Conservation (phyloP, 2,797 vertebrate species). For the Gymnoscopelus braueri region DNA sequence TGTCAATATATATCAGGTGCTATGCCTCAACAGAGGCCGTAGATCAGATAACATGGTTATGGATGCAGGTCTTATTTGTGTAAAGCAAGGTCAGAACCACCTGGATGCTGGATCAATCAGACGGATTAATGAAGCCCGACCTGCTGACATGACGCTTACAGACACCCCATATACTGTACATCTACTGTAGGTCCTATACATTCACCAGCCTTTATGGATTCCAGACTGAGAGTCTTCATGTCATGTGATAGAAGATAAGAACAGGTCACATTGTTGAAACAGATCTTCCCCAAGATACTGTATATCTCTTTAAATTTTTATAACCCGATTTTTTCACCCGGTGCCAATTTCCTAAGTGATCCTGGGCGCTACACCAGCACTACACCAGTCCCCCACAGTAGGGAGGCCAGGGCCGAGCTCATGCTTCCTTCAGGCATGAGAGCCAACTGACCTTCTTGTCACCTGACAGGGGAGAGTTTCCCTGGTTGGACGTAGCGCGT, state of each 20-base stretch:
- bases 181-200: constrained; percentile 44
- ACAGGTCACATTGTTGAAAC: constrained; percentile 14
- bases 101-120: constrained; percentile 72
- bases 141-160: constrained; percentile 72
- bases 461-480: no score
- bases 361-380: no score
- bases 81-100: constrained; percentile 72
- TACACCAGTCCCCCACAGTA: no score
- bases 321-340: no score
- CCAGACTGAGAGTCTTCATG: constrained; percentile 47
- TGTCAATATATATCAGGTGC: constrained; percentile 56
- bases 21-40: constrained; percentile 53
- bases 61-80: constrained; percentile 61
- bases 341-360: no score
- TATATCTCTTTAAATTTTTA: no score
- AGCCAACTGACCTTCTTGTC: no score
- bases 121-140: constrained; percentile 73
- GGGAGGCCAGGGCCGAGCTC: no score
- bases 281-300: constrained; percentile 1
- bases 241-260: constrained; percentile 27
- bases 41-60: constrained; percentile 59
- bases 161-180: constrained; percentile 64
- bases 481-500: no score
- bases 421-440: no score
- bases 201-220: constrained; percentile 49